Evolutionary conservation across 2,888 invertebrate genomes (phyloP).

Genomic region (Phytoseiulus persimilis): DNA sequence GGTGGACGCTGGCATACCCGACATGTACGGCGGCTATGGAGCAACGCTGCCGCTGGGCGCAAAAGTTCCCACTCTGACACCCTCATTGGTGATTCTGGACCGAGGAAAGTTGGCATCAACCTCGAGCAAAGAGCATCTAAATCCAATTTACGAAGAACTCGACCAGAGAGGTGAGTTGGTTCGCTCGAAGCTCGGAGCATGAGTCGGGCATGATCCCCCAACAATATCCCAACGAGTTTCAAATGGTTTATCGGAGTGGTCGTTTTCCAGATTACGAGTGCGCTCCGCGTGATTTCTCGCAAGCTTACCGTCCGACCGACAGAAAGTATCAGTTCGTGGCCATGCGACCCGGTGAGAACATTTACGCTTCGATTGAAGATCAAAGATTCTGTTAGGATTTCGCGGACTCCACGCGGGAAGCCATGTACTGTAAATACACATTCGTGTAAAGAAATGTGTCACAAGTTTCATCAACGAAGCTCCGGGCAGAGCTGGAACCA

Average conservation of each 20-base stretch:
- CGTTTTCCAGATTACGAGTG: neutral
- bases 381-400: neutral
- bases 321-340: constrained; percentile 29
- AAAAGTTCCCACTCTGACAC: constrained; percentile 28
- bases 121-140: constrained; percentile 22
- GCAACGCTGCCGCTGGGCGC: constrained; percentile 8
- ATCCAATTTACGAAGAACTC: constrained; percentile 34
- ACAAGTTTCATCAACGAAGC: neutral
- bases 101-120: neutral
- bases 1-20: neutral
- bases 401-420: neutral
- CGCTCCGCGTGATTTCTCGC: neutral
- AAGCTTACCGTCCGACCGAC: neutral
- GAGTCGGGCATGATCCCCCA: neutral
- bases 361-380: constrained; percentile 31
- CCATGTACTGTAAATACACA: neutral
- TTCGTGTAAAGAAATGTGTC: neutral
- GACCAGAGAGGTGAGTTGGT: neutral
- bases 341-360: constrained; percentile 21
- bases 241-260: too few relatives aligned
- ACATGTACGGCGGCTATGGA: constrained; percentile 31
- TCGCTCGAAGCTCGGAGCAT: neutral
- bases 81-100: constrained; percentile 20
- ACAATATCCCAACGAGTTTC: too few relatives aligned
- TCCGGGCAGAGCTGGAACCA: neutral